phyloP scores from a whole-genome alignment of 2,888 invertebrate genomes.

The Frankliniella intonsa region DNA sequence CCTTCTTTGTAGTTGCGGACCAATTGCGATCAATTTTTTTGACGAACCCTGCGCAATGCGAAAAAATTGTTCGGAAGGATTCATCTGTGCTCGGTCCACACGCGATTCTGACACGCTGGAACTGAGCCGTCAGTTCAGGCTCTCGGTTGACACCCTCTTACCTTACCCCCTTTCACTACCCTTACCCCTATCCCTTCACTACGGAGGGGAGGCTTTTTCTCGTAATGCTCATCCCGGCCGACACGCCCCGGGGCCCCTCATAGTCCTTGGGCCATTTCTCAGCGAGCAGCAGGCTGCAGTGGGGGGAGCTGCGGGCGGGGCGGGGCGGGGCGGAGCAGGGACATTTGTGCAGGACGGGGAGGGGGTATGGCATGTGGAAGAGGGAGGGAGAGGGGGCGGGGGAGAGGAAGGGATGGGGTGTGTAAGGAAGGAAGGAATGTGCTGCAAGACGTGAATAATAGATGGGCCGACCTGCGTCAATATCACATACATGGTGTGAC shows the following conservation, averaged over 20 bases:
- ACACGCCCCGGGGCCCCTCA: too few relatives aligned
- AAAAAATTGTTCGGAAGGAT: too few relatives aligned
- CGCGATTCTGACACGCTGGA: too few relatives aligned
- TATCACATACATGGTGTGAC: constrained; percentile 3
- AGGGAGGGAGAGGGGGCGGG: neutral
- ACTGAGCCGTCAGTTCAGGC: too few relatives aligned
- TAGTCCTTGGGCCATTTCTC: neutral
- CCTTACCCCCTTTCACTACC: too few relatives aligned
- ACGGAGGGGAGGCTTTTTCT: neutral
- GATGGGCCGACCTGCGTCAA: constrained; percentile 19
- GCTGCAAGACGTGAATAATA: constrained; percentile 21
- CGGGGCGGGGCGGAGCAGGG: neutral
- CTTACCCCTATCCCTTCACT: neutral
- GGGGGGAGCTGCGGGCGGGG: neutral
- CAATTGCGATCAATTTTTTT: too few relatives aligned
- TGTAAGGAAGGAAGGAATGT: neutral
- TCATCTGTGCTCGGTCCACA: too few relatives aligned
- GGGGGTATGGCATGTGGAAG: neutral
- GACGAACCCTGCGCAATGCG: too few relatives aligned
- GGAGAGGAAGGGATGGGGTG: neutral
- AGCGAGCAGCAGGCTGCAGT: neutral
- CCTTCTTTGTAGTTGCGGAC: too few relatives aligned
- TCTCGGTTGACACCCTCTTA: too few relatives aligned
- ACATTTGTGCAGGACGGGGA: too few relatives aligned
- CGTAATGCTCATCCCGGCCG: too few relatives aligned